Percentiles rank a stretch among this genome's conserved stretches.
These are phyloP conservation scores for Anthoscopus minutus DNA, from an alignment of 2,113 vertebrate genomes.

Conservation along the genomic window DNA sequence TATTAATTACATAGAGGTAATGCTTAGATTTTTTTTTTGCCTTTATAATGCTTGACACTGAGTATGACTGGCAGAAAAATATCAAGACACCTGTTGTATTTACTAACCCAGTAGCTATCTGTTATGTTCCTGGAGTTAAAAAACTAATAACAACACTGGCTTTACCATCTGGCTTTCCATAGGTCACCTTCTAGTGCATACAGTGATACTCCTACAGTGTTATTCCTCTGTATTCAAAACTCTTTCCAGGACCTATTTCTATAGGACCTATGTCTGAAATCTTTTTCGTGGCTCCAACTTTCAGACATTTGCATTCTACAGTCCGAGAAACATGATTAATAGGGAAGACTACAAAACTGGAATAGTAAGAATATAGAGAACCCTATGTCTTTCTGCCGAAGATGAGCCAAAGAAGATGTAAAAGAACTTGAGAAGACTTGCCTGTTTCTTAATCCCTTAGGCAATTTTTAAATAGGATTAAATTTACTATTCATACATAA, in stretches of 20 bases:
- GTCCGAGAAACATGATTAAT: background rate
- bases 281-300: background rate
- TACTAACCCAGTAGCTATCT: background rate
- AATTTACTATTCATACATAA: background rate
- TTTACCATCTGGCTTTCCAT: background rate
- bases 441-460: background rate
- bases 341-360: background rate
- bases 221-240: background rate
- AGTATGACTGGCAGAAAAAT: background rate
- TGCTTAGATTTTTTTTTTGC: background rate
- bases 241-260: background rate
- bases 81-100: background rate
- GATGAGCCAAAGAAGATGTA: background rate
- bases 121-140: background rate
- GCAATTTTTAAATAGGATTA: background rate
- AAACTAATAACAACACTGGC: background rate
- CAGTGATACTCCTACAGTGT: fast-evolving
- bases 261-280: background rate
- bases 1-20: background rate
- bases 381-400: background rate
- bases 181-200: background rate
- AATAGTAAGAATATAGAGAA: background rate
- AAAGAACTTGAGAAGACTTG: background rate
- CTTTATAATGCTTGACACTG: background rate
- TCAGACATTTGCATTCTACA: background rate